Evolutionary conservation across 1,140 invertebrate genomes (phyloP).

Genomic region (Orchesella cincta): DNA sequence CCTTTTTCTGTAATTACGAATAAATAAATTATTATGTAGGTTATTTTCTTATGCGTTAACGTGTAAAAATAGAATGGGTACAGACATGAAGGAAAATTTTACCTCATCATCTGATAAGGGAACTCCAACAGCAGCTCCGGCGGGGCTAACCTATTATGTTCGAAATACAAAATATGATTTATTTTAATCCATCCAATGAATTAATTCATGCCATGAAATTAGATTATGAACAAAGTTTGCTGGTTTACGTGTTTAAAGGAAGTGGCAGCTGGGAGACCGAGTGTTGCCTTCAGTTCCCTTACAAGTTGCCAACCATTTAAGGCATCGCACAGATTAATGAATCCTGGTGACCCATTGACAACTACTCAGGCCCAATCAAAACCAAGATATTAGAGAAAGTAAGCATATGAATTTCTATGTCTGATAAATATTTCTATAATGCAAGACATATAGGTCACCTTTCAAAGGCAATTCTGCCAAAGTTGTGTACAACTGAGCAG

Average conservation of each 20-base stretch:
- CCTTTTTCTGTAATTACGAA: slow-evolving; percentile 67
- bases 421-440: slow-evolving; percentile 13
- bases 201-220: too few species aligned
- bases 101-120: slow-evolving; percentile 70
- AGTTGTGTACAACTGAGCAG: slow-evolving; percentile 88
- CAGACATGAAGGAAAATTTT: slow-evolving; percentile 38
- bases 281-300: slow-evolving; percentile 76
- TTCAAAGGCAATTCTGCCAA: slow-evolving; percentile 78
- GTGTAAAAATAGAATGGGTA: background rate
- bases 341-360: slow-evolving; percentile 92
- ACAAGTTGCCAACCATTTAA: slow-evolving; percentile 97
- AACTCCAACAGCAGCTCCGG: slow-evolving; percentile 87
- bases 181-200: background rate
- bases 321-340: slow-evolving; percentile 96
- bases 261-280: slow-evolving; percentile 85
- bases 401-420: background rate
- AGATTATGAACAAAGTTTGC: background rate
- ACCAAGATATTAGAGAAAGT: too few species aligned
- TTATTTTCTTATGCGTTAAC: slow-evolving; percentile 3
- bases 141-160: slow-evolving; percentile 72
- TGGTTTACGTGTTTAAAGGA: slow-evolving; percentile 88
- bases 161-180: background rate
- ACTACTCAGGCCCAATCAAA: slow-evolving; percentile 58
- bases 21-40: slow-evolving; percentile 21
- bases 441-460: slow-evolving; percentile 58